phyloP scores from a whole-genome alignment of 2,888 invertebrate species.

The Eilema griseolum region DNA sequence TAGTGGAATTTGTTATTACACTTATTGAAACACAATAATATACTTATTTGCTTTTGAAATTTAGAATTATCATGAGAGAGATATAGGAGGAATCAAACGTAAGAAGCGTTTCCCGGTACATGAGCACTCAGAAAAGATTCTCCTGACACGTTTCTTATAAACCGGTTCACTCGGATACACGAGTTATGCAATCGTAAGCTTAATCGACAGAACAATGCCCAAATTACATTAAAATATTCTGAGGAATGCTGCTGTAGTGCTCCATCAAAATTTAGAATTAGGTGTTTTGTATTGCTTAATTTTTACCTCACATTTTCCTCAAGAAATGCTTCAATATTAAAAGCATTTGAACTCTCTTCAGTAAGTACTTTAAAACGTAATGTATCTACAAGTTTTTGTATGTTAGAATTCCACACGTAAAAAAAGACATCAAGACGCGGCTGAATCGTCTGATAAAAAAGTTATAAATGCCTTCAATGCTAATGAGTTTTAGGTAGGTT shows the following conservation, averaged over 20 bases:
- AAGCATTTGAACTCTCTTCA: constrained; percentile 9
- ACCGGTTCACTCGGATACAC: constrained; percentile 80
- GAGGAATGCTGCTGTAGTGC: constrained; percentile 21
- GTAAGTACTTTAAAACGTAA: not conserved
- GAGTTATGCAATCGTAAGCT: constrained; percentile 80
- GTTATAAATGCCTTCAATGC: constrained; percentile 16
- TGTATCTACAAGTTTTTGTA: constrained; percentile 18
- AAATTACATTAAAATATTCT: constrained; percentile 38
- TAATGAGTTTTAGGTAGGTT: constrained; percentile 12
- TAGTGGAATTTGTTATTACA: too few relatives aligned
- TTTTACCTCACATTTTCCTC: not conserved
- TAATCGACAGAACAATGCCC: constrained; percentile 67
- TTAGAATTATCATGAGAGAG: constrained; percentile 16
- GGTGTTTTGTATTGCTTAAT: not conserved
- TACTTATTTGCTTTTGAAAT: constrained; percentile 2
- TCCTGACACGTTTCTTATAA: constrained; percentile 83
- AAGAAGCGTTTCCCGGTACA: constrained; percentile 40
- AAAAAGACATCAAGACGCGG: constrained; percentile 19
- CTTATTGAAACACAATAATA: too few relatives aligned
- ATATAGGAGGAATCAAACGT: constrained; percentile 33
- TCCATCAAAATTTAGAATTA: not conserved
- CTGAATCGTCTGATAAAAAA: constrained; percentile 14
- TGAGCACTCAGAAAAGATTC: constrained; percentile 72
- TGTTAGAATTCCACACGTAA: constrained; percentile 16
- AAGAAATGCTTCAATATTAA: not conserved